These are phyloP conservation scores for Antidorcas marsupialis DNA, from an alignment of 2,113 vertebrate genomes.

Conservation along the genomic window DNA sequence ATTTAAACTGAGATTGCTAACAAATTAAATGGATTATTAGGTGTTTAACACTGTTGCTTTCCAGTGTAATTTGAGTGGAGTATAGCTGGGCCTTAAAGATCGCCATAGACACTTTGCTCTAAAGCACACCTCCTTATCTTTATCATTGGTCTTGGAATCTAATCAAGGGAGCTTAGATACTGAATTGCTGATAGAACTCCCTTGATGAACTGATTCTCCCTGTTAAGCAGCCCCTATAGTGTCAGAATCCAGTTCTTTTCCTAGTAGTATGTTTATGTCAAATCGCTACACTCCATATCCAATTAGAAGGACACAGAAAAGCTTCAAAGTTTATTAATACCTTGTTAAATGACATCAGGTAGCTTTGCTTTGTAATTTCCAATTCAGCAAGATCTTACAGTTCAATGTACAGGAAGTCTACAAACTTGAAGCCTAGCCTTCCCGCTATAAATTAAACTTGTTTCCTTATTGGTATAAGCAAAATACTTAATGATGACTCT, in stretches of 20 bases:
- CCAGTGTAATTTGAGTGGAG: background rate
- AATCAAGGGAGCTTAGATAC: background rate
- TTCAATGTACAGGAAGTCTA: background rate
- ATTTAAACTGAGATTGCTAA: background rate
- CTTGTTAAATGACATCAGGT: background rate
- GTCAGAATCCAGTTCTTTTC: background rate
- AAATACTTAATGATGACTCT: background rate
- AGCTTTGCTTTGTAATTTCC: constrained; percentile 3
- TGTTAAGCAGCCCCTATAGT: background rate
- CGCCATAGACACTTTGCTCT: background rate
- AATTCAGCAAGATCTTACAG: background rate
- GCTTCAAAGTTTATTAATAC: background rate
- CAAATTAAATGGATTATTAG: background rate
- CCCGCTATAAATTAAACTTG: background rate
- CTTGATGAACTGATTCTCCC: background rate
- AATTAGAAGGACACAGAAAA: background rate
- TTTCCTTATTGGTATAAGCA: constrained; percentile 23
- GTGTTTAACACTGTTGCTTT: background rate
- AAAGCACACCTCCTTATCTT: background rate
- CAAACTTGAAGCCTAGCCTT: background rate
- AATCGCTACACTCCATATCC: background rate
- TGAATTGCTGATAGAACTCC: background rate
- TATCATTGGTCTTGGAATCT: background rate
- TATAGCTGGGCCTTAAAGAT: background rate
- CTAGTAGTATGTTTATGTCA: background rate